phyloP scores from a whole-genome alignment of 2,113 vertebrate genomes.

The Excalfactoria chinensis region DNA sequence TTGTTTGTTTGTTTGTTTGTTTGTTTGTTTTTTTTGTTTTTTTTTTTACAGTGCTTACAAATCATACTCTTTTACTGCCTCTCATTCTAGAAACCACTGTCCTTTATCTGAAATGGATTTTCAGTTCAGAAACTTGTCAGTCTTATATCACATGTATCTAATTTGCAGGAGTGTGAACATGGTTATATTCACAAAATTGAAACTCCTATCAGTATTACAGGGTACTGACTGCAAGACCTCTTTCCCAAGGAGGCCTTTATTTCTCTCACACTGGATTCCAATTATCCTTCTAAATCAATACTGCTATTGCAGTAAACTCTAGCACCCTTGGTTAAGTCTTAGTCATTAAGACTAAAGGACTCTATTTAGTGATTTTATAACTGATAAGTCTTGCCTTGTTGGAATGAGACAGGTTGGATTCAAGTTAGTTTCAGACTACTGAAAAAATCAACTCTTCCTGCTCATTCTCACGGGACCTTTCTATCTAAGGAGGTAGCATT shows the following conservation, averaged over 20 bases:
- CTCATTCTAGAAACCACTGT: neutral
- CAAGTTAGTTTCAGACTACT: neutral
- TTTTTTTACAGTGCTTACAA: neutral
- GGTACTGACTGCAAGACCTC: neutral
- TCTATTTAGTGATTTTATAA: slow-evolving; percentile 43
- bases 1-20: too few relatives aligned
- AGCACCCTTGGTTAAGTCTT: slow-evolving; percentile 8
- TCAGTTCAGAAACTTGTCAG: neutral
- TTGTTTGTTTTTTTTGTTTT: too few relatives aligned
- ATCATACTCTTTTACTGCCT: neutral
- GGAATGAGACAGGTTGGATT: neutral
- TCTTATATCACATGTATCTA: neutral
- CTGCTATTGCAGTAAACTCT: neutral
- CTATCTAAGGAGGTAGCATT: neutral
- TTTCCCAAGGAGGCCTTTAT: slow-evolving; percentile 3
- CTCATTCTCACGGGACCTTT: neutral
- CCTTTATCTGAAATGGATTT: neutral
- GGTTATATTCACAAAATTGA: neutral
- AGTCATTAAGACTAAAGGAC: slow-evolving; percentile 13
- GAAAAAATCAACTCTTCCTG: neutral
- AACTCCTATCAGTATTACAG: neutral
- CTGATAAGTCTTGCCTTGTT: neutral
- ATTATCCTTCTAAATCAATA: slow-evolving; percentile 48
- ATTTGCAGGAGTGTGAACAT: neutral
- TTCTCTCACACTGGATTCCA: slow-evolving; percentile 6